A percentile compares a stretch with the other conserved stretches of the same genome.
Conservation (phyloP, 1,140 invertebrate genomes). For the Heliconius eleuchia region DNA sequence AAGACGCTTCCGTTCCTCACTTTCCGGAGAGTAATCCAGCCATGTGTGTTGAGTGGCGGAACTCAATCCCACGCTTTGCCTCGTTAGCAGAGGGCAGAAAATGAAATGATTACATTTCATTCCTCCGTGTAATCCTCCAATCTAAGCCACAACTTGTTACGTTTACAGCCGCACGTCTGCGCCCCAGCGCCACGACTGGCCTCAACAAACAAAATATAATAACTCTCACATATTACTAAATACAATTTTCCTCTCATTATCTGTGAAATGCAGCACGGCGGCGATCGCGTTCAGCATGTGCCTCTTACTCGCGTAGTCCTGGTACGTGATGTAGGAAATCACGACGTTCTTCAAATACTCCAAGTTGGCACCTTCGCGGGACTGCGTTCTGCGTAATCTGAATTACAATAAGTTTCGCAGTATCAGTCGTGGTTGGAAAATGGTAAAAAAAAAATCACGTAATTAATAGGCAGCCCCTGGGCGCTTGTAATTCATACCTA, state of each 20-base stretch:
- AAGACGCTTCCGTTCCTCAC: too few relatives aligned
- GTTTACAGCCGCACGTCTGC: too few relatives aligned
- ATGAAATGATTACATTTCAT: too few relatives aligned
- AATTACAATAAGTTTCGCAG: conserved; percentile 28
- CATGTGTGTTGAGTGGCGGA: not conserved
- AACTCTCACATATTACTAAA: conserved; percentile 27
- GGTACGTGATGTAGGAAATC: conserved; percentile 89
- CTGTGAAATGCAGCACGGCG: conserved; percentile 90
- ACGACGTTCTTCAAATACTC: conserved; percentile 96
- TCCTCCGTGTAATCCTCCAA: too few relatives aligned
- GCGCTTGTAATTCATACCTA: conserved; percentile 66
- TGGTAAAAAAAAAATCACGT: too few relatives aligned
- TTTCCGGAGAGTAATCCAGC: too few relatives aligned
- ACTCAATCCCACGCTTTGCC: not conserved
- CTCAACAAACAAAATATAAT: too few relatives aligned
- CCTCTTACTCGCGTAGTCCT: conserved; percentile 85
- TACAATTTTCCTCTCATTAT: conserved; percentile 81
- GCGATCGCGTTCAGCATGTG: conserved; percentile 95
- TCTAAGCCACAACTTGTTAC: too few relatives aligned
- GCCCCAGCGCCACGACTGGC: too few relatives aligned
- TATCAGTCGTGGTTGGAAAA: too few relatives aligned
- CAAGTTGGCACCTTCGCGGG: conserved; percentile 91
- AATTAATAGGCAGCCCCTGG: not conserved
- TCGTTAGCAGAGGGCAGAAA: too few relatives aligned
- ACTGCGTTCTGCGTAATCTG: conserved; percentile 88